Base-by-base conservation (phyloP, 2,113 vertebrate species). In the Cacatua alba region DNA sequence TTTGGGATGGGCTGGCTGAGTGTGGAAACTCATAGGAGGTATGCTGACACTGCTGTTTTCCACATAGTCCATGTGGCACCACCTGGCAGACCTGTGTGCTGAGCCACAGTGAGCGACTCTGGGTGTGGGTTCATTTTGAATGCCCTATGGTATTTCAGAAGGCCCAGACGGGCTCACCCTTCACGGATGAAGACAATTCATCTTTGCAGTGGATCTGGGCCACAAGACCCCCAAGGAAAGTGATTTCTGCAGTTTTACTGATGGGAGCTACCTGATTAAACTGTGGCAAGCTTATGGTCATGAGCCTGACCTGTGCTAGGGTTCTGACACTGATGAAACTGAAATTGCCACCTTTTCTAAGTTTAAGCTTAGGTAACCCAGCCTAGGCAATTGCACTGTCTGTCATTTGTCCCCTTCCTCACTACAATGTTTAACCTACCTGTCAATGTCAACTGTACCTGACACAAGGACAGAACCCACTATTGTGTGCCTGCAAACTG, bases 311-410 rank as follows among this genome's bases (percentile, higher is more conserved):
- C 35, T 67, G 51, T 26, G 51, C 68, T 68, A 67, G 31, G 33
- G 35, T 48, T 86, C 65, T 87, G 74, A 84, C 69, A 75, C 78
- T 83, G 69, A 77, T 62, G 41, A 94, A 92, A 91, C 33, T 21
- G 78, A 81, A 94, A 84, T 20, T 4, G 2, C 76, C 80, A 51
- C 68, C 41, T 81, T 88, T 92, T 55, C 17, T n/a, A 76, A 65
- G 5, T 91, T 84, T 91, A 84, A 92, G 55, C 81, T 95, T 69
- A 75, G 76, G 83, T 81, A 91, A 80, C 44, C 37, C 60, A 91
- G n/a, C 46, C 52, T 70, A 77, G 70, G 24, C 86, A 69, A 90
- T 74, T 72, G 71, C 89, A 94, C 44, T 64, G 35, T 69, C 84
- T 94, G 77, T 69, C 86, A 82, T 82, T 90, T 89, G 81, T 82